phyloP scores from a whole-genome alignment of 64 coral and sea anemone species.

The Actinia tenebrosa region DNA sequence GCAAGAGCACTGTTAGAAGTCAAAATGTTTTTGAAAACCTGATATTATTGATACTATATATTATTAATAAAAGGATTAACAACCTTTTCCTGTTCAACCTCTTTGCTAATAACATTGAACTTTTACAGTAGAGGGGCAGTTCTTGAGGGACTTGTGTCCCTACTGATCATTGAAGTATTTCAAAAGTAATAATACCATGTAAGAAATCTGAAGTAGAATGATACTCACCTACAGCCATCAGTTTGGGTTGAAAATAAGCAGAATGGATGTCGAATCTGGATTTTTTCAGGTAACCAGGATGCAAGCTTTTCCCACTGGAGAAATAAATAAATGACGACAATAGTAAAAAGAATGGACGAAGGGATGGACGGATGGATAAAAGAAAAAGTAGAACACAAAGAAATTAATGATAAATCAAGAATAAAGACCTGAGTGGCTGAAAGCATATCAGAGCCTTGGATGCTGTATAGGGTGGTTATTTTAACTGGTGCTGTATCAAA shows the following conservation, averaged over 20 bases:
- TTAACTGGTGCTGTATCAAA: not conserved
- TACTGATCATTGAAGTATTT: no score
- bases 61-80: no score
- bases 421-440: not conserved
- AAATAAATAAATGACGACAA: not conserved
- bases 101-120: no score
- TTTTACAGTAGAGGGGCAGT: no score
- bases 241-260: constrained; percentile 78
- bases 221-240: constrained; percentile 75
- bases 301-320: constrained; percentile 69
- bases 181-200: no score
- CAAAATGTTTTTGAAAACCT: no score
- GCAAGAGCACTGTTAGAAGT: no score
- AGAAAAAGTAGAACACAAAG: no score
- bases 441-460: constrained; percentile 24
- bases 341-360: not conserved
- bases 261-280: constrained; percentile 63
- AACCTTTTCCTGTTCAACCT: no score
- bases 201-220: no score
- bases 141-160: no score
- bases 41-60: no score
- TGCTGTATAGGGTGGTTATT: constrained; percentile 7
- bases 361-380: not conserved
- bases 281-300: constrained; percentile 67
- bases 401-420: not conserved